These are phyloP conservation scores for Cephalopholis sonnerati DNA, from an alignment of 2,113 vertebrate genomes.

Conservation along the genomic window DNA sequence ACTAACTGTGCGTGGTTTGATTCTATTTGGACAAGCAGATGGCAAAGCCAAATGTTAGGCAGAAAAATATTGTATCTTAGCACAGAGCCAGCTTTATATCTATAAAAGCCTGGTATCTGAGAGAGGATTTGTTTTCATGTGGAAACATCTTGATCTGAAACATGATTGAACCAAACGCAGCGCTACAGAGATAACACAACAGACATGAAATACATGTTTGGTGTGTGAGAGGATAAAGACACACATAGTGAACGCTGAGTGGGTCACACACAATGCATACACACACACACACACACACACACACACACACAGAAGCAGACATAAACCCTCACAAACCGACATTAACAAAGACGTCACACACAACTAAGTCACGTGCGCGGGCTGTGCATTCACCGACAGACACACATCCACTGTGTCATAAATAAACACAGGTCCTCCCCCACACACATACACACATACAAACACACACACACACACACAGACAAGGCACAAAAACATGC, in stretches of 20 bases:
- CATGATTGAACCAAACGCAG: not conserved
- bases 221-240: slow-evolving; percentile 9
- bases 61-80: not conserved
- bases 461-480: not conserved
- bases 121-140: not conserved
- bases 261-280: not conserved
- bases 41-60: slow-evolving; percentile 34
- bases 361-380: slow-evolving; percentile 18
- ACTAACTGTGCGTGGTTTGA: slow-evolving; percentile 34
- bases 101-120: not conserved
- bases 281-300: not conserved
- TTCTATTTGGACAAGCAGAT: slow-evolving; percentile 42
- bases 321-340: not conserved
- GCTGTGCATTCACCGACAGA: not conserved
- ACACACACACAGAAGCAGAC: not conserved
- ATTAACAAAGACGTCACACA: slow-evolving; percentile 23
- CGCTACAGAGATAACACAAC: not conserved
- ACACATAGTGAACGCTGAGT: not conserved
- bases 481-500: not conserved
- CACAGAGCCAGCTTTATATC: not conserved
- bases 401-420: not conserved
- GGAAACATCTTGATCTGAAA: not conserved
- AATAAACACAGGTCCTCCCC: slow-evolving; percentile 7
- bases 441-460: not conserved
- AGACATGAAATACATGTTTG: not conserved